Evolutionary conservation across 2,113 vertebrate species (phyloP), one percentile per base, ranked within the genome.

Genomic region (Raja brachyura): DNA sequence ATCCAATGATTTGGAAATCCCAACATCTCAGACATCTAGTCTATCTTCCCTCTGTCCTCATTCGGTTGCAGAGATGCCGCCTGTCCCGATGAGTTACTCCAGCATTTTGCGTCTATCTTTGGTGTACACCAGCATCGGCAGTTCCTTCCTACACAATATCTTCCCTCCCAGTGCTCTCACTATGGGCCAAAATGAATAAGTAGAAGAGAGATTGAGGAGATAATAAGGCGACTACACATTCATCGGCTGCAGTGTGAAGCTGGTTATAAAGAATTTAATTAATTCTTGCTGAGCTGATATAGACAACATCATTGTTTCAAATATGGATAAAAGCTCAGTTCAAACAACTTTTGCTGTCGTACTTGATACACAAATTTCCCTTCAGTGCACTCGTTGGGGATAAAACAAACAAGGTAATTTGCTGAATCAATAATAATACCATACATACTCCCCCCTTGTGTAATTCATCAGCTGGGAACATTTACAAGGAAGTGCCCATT

Each of bases 221-320:
- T 20, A 70, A 16, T 39, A 90, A 33, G 31, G 86, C 39, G 61
- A 90, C 66, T 33, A 54, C 56, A n/a, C 81, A 85, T 85, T 85
- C 81, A 59, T 22, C 59, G 48, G 18, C 79, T 56, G 48, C 16
- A 33, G 59, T 90, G 61, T 66, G 68, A 70, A 22, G 8, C 20
- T 90, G 86, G 66, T 90, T 70, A 90, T 85, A 90, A 90, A 39
- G 66, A 90, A 70, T 66, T 90, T 81, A 39, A 90, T 31, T 90
- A 31, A 66, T 68, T 8, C 18, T 39, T 11, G 63, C 7, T 14
- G n/a, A 90, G 13, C 86, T 90, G 86, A 20, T 28, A 90, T 14
- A 39, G 66, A 68, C 66, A 90, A 90, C 63, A 14, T 90, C 39
- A 90, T 66, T 68, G 68, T 90, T 68, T 90, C 63, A 68, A 90